phyloP scores from a whole-genome alignment of 2,888 invertebrate species.

The Andrena minutula region DNA sequence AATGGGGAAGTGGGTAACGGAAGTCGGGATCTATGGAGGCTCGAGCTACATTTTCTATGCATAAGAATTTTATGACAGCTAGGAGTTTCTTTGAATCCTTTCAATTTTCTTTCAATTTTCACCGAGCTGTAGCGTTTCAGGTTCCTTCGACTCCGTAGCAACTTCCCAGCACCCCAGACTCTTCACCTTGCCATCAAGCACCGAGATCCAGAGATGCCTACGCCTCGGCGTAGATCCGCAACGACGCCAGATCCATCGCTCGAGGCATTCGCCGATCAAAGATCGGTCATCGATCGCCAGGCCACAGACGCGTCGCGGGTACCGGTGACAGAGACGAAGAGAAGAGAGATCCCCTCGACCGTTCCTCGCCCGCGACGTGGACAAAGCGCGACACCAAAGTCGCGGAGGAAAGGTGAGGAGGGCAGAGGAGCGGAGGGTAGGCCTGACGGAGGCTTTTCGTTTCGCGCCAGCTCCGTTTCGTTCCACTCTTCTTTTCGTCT shows the following conservation, averaged over 20 bases:
- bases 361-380: constrained; percentile 34
- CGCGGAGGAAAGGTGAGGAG: background rate
- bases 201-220: background rate
- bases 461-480: constrained; percentile 15
- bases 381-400: constrained; percentile 31
- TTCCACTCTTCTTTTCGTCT: constrained; percentile 53
- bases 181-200: background rate
- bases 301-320: constrained; percentile 28
- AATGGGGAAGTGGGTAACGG: no score
- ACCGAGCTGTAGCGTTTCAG: background rate
- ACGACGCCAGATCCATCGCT: constrained; percentile 32
- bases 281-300: constrained; percentile 58
- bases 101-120: background rate
- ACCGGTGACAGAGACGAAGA: constrained; percentile 47
- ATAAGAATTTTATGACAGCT: no score
- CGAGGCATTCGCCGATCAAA: constrained; percentile 29
- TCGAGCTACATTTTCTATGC: no score
- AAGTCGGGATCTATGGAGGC: no score
- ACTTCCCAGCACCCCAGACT: background rate
- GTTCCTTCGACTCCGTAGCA: background rate
- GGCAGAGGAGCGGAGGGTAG: background rate
- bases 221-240: background rate
- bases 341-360: constrained; percentile 27
- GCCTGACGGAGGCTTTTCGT: constrained; percentile 18
- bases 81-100: no score